Conservation (phyloP, 2,797 vertebrate species). For the Thamnophis elegans region DNA sequence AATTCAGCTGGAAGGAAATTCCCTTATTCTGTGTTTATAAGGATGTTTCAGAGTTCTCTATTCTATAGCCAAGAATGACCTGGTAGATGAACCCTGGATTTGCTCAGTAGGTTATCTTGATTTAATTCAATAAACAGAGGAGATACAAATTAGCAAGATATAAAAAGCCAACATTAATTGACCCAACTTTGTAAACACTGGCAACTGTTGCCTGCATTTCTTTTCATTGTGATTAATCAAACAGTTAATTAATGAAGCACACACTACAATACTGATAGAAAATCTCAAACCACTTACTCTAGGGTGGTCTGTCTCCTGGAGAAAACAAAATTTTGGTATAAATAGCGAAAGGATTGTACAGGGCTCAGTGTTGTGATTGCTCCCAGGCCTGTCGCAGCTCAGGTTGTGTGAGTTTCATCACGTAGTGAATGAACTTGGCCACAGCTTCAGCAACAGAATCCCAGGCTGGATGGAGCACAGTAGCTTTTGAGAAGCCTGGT, state of each 20-base stretch:
- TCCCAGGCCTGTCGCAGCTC: background rate
- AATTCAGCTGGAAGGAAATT: background rate
- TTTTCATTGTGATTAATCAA: conserved; percentile 10
- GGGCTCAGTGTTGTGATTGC: background rate
- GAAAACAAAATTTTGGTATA: background rate
- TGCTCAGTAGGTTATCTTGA: background rate
- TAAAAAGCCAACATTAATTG: background rate
- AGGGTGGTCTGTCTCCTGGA: background rate
- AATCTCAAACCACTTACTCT: background rate
- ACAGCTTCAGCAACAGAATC: background rate
- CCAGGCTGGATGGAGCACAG: background rate
- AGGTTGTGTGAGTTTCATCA: background rate
- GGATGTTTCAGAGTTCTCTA: background rate
- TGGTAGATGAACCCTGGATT: background rate
- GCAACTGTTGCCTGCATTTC: background rate
- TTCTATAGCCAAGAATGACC: background rate
- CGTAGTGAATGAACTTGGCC: background rate
- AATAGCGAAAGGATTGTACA: background rate
- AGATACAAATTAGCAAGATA: background rate
- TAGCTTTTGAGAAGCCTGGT: background rate
- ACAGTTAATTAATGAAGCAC: background rate
- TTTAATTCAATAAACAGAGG: conserved; percentile 1
- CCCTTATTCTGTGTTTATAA: conserved; percentile 5
- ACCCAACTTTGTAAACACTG: background rate
- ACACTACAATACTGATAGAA: background rate